Conservation (phyloP, 2,888 invertebrate genomes). For the Heliconius aoede region DNA sequence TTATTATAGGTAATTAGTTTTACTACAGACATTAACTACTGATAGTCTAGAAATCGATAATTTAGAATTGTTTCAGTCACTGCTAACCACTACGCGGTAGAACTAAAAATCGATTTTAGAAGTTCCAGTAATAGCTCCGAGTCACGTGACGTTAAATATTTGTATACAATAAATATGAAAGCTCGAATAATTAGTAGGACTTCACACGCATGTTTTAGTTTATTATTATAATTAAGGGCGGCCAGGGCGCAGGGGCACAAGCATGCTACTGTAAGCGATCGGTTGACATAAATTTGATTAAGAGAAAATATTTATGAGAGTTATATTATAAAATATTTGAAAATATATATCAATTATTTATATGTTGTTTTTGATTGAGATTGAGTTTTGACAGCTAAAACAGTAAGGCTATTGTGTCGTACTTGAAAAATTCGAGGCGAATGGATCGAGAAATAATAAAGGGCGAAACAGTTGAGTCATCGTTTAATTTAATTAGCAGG, state of each 20-base stretch:
- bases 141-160: constrained; percentile 24
- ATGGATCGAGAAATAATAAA: constrained; percentile 15
- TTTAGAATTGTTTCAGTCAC: not conserved
- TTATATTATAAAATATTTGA: too few species aligned
- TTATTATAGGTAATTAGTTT: not conserved
- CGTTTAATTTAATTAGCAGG: constrained; percentile 2
- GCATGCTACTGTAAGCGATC: too few species aligned
- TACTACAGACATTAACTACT: not conserved
- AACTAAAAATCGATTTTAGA: constrained; percentile 7
- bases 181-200: not conserved
- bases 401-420: not conserved
- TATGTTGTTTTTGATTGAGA: not conserved
- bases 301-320: too few species aligned
- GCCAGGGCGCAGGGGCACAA: too few species aligned
- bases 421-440: not conserved
- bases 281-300: too few species aligned
- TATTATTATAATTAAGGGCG: not conserved
- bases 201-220: not conserved
- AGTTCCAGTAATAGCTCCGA: not conserved
- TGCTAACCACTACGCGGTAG: not conserved
- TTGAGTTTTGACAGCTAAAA: too few species aligned
- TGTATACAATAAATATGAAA: not conserved
- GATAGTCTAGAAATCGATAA: not conserved
- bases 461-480: constrained; percentile 15
- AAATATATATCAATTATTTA: too few species aligned